phyloP scores from a whole-genome alignment of 1,140 invertebrate species.

The Neodiprion fabricii region DNA sequence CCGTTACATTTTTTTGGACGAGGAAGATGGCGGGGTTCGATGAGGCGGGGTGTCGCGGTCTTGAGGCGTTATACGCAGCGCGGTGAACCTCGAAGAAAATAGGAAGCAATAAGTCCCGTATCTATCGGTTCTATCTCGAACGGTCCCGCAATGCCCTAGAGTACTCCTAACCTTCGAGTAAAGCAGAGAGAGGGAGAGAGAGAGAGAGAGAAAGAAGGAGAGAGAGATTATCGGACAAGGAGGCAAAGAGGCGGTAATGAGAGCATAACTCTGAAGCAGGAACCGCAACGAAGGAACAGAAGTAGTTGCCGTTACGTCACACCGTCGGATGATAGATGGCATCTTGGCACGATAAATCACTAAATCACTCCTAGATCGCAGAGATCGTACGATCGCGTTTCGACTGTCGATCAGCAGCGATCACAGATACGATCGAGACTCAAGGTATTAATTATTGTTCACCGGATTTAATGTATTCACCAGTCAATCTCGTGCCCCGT shows the following conservation, averaged over 20 bases:
- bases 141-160: slow-evolving; percentile 15
- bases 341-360: slow-evolving; percentile 16
- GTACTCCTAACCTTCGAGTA: slow-evolving; percentile 10
- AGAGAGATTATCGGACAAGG: background rate
- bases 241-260: slow-evolving; percentile 6
- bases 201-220: background rate
- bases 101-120: slow-evolving; percentile 9
- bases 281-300: background rate
- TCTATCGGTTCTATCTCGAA: background rate
- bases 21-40: too few species aligned
- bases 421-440: slow-evolving; percentile 35
- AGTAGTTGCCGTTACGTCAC: background rate
- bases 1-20: too few species aligned
- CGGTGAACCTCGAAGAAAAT: background rate
- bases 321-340: slow-evolving; percentile 11
- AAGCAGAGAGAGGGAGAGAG: background rate
- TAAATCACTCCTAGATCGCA: slow-evolving; percentile 11
- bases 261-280: slow-evolving; percentile 5
- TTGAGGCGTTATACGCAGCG: background rate
- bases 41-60: too few species aligned
- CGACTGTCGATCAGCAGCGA: slow-evolving; percentile 14
- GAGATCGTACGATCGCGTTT: slow-evolving; percentile 11
- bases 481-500: too few species aligned
- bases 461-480: slow-evolving; percentile 15
- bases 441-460: slow-evolving; percentile 46